Conservation (phyloP, 92 coral and sea anemone genomes). For the Palythoa caribaeorum region DNA sequence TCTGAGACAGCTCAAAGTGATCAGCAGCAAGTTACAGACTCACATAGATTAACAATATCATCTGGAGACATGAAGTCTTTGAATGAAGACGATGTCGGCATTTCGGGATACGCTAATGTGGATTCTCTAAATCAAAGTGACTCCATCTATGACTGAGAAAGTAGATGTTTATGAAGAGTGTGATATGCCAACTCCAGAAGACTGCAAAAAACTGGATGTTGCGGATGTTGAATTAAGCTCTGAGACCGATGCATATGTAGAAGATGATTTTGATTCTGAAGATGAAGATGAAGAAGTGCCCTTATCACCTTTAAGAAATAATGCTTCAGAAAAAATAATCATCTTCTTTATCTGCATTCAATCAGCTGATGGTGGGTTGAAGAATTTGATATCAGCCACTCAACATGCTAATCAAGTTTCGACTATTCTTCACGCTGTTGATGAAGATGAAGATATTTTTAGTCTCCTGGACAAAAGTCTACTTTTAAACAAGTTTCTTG, state of each 20-base stretch:
- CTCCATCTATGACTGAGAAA: too few relatives aligned
- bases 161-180: too few relatives aligned
- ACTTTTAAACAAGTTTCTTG: conserved; percentile 20
- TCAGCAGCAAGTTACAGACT: too few relatives aligned
- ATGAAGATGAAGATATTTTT: conserved; percentile 34
- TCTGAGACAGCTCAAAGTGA: too few relatives aligned
- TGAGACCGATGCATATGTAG: background rate
- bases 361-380: conserved; percentile 18
- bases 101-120: too few relatives aligned
- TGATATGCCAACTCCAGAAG: background rate
- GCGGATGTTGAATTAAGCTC: background rate
- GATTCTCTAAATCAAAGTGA: too few relatives aligned
- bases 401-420: conserved; percentile 2
- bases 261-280: background rate
- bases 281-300: conserved; percentile 14
- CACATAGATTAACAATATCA: too few relatives aligned
- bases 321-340: conserved; percentile 1
- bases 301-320: background rate
- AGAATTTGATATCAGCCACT: background rate
- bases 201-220: background rate
- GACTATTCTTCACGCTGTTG: conserved; percentile 15
- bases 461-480: conserved; percentile 47
- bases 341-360: background rate
- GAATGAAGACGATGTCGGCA: too few relatives aligned
- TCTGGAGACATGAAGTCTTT: too few relatives aligned